A percentile compares a stretch with the other conserved stretches of the same genome.
Evolutionary conservation across 2,888 invertebrate genomes (phyloP).

Genomic region (Loripinus fragilis): DNA sequence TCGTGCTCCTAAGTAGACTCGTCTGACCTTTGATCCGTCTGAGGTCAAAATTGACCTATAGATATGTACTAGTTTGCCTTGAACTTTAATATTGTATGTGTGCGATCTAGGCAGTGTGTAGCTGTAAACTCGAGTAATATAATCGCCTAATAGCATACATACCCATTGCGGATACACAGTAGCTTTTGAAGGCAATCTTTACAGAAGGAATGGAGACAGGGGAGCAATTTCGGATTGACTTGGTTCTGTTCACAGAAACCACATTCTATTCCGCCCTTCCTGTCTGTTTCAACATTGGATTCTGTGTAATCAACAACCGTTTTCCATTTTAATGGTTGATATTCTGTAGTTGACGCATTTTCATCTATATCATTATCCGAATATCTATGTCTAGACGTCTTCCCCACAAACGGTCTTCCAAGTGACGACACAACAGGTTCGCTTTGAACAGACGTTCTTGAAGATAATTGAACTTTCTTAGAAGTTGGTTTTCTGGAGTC

Average conservation of each 20-base stretch:
- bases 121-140: too few species aligned
- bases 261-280: conserved; percentile 22
- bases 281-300: background rate
- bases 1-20: too few species aligned
- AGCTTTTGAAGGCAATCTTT: conserved; percentile 30
- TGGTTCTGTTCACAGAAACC: conserved; percentile 34
- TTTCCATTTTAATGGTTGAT: background rate
- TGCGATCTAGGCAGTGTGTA: too few species aligned
- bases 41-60: too few species aligned
- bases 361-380: background rate
- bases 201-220: conserved; percentile 56
- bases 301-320: background rate
- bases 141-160: too few species aligned
- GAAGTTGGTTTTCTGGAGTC: background rate
- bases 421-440: background rate
- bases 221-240: conserved; percentile 46
- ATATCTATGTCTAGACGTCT: background rate
- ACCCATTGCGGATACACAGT: conserved; percentile 37
- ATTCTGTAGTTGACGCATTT: background rate
- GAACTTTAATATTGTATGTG: too few species aligned
- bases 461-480: background rate
- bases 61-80: too few species aligned
- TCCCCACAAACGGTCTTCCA: background rate
- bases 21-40: too few species aligned
- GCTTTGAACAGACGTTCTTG: conserved; percentile 10